A percentile compares a stretch with the other conserved stretches of the same genome.
Conservation (phyloP, 2,113 vertebrate species). For the Myxocyprinus asiaticus region DNA sequence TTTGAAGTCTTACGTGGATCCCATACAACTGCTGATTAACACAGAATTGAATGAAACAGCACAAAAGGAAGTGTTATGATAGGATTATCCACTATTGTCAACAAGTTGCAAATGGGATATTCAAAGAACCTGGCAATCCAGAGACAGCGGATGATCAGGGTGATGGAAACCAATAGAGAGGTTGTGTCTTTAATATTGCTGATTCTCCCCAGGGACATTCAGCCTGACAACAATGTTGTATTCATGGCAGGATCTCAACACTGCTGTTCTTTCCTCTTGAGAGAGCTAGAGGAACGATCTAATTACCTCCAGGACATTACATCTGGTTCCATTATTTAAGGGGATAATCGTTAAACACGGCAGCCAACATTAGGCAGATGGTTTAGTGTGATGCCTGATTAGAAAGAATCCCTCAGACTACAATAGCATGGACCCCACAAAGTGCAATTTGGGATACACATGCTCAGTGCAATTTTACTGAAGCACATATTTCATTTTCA, state of each 20-base stretch:
- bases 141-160: conserved; percentile 26
- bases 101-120: conserved; percentile 40
- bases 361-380: conserved; percentile 30
- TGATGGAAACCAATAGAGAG: conserved; percentile 38
- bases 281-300: conserved; percentile 44
- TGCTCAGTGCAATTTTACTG: conserved; percentile 12
- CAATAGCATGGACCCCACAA: conserved; percentile 19
- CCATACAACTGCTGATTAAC: neutral
- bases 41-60: neutral
- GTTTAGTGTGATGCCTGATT: conserved; percentile 15
- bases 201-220: conserved; percentile 27
- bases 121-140: conserved; percentile 38
- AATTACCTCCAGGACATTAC: conserved; percentile 53
- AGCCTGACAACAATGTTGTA: conserved; percentile 24
- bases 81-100: conserved; percentile 19
- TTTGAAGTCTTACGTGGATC: neutral
- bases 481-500: neutral
- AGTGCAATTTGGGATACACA: conserved; percentile 9
- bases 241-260: conserved; percentile 44
- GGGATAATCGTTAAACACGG: conserved; percentile 46
- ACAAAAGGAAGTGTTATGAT: neutral
- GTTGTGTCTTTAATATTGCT: conserved; percentile 27
- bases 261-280: conserved; percentile 35
- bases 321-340: conserved; percentile 47
- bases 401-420: conserved; percentile 12